Evolutionary conservation across 2,113 vertebrate genomes (phyloP), one percentile per base, ranked within the genome.

Genomic region (Bubalus kerabau): DNA sequence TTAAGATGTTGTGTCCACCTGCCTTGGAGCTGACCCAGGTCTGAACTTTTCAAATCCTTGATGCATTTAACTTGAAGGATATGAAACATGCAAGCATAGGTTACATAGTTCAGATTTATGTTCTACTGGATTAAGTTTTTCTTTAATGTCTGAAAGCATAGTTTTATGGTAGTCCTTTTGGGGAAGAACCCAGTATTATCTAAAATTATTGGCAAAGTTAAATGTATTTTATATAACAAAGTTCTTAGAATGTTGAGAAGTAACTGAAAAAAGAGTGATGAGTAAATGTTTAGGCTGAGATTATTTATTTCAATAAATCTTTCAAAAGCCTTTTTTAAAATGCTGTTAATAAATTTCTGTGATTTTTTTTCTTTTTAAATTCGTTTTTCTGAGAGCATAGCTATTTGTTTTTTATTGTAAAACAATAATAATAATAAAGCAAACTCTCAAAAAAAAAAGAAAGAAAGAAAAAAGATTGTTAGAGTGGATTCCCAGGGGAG

Each of bases 331-430:
- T 99, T 99, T 96, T 81, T 98, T 98, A 97, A 98, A 95, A 97
- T 93, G 98, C 98, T 98, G 24, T 97, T 98, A 98, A 98, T 97
- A 97, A 98, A 98, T 98, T 97, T 91, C 89, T 98, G 91, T 96
- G 94, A 54, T 64, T 98, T 94, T 43, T 52, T 83, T 82, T 54
- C 52, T 36, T n/a, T 87, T 83, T 85, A 10, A 76, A 74, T 74
- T 91, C 96, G 62, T 96, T 99, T 99, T 98, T 98, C 98, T 98
- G 97, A 98, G 97, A 98, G 96, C 98, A 97, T 98, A 98, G 98
- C 97, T 98, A 89, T 96, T 99, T 98, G 98, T 97, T 99, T 99
- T 99, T 98, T 98, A 98, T 97, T 98, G 98, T 99, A 98, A 98
- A 98, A 97, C 36, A 98, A 62, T 1, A 62, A 62, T 0, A 94